Base-by-base conservation (phyloP, 2,888 invertebrate species). In the Apodemia duryi region DNA sequence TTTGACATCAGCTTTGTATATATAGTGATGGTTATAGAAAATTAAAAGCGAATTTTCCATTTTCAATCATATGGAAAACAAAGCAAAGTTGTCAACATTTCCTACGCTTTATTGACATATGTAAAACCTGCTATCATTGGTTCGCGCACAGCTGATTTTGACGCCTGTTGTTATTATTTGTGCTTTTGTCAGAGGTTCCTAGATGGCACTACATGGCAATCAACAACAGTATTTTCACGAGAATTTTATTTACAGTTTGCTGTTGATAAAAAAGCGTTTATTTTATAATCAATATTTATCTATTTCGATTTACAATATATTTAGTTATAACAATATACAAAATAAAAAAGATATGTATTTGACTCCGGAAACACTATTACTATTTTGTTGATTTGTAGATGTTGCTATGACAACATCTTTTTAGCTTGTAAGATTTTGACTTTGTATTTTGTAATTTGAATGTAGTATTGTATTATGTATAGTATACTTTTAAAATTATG, bases 61-160 rank as follows among this genome's bases (percentile, higher is more conserved):
- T 77, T 75, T 68, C 70, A 75, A 88, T 86, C 86, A 87, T 90
- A 87, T 85, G 86, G 85, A 77, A 82, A 80, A 88, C 86, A 86
- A 86, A 87, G 87, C 82, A 77, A 79, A 41, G 79, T 75, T 86
- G 88, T 69, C 72, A 72, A 69, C 67, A 68, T 61, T 64, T 43
- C 69, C 68, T 66, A 70, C 71, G 65, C 71, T 72, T 72, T 85
- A 86, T 85, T 87, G 85, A 85, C 83, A 85, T 71, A 70, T 70
- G 62, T 61, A 67, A 66, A 70, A 76, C 64, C 32, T 64, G 66
- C 70, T 74, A 70, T 83, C 82, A 91, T 91, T 90, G 89, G 91
- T 70, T 71, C 66, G 11, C 57, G 29, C 57, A 57, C 57, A 57
- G 57, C 57, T 57, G 57, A 32, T 57, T 57, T 57, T 57, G 57